phyloP scores from a whole-genome alignment of 2,797 vertebrate species.

The Astyanax mexicanus region DNA sequence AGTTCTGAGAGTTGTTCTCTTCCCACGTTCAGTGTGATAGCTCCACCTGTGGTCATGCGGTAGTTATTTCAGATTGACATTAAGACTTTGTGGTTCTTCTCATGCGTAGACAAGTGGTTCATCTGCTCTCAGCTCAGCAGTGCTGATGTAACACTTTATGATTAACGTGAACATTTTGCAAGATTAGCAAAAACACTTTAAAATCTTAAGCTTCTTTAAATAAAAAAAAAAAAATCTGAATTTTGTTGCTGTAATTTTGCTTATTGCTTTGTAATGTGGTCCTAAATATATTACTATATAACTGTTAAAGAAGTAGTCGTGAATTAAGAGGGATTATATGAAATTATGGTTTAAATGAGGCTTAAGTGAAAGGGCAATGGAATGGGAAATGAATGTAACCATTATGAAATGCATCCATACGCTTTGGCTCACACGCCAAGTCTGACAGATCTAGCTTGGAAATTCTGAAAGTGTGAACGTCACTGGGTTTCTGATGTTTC shows the following conservation, averaged over 20 bases:
- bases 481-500: not conserved
- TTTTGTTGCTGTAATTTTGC: not conserved
- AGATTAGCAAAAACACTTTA: not conserved
- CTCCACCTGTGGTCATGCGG: constrained; percentile 22
- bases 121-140: not conserved
- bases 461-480: not conserved
- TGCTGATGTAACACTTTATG: not conserved
- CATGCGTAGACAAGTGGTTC: not conserved
- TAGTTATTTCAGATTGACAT: constrained; percentile 29
- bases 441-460: not conserved
- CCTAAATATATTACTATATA: too few relatives aligned
- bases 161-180: not conserved
- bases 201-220: not conserved
- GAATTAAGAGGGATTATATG: not conserved
- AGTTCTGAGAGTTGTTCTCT: not conserved
- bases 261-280: not conserved
- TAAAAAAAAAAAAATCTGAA: too few relatives aligned
- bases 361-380: not conserved
- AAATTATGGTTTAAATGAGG: not conserved
- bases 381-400: not conserved
- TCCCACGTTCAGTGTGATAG: constrained; percentile 15
- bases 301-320: not conserved
- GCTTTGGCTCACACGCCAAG: not conserved
- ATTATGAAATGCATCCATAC: not conserved
- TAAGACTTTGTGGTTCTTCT: not conserved